Conservation (phyloP, 2,797 vertebrate genomes). For the Percopsis omiscomaycus region DNA sequence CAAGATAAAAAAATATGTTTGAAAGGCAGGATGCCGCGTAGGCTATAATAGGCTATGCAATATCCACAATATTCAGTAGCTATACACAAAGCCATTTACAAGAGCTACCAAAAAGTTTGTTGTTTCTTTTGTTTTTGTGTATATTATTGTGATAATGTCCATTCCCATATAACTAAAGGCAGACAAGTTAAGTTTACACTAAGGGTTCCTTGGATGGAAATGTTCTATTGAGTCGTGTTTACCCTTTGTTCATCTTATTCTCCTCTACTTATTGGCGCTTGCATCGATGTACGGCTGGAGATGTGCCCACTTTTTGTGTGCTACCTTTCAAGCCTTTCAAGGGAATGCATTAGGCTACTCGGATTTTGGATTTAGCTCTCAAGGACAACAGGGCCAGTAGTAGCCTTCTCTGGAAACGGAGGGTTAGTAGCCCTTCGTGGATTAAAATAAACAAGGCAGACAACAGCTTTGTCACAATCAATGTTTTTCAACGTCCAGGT, state of each 20-base stretch:
- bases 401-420: too few species aligned
- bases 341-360: slow-evolving; percentile 29
- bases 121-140: slow-evolving; percentile 29
- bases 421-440: not conserved
- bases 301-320: too few species aligned
- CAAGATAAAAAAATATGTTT: slow-evolving; percentile 67
- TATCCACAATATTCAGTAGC: slow-evolving; percentile 40
- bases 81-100: slow-evolving; percentile 45
- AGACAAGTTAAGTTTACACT: slow-evolving; percentile 23
- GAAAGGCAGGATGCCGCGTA: too few species aligned
- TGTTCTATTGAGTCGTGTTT: too few species aligned
- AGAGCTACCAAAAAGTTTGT: slow-evolving; percentile 47
- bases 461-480: slow-evolving; percentile 11
- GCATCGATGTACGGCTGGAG: too few species aligned
- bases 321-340: not conserved
- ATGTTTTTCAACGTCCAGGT: slow-evolving; percentile 32
- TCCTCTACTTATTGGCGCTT: too few species aligned
- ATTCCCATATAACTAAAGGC: slow-evolving; percentile 7
- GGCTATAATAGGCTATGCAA: not conserved
- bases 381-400: too few species aligned
- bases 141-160: slow-evolving; percentile 19
- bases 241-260: too few species aligned
- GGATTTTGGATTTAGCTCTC: slow-evolving; percentile 9
- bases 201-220: slow-evolving; percentile 13
- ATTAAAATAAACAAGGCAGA: slow-evolving; percentile 18